These are phyloP conservation scores for Axea sp. DNA, from an alignment of 2,888 invertebrate genomes.

Conservation along the genomic window DNA sequence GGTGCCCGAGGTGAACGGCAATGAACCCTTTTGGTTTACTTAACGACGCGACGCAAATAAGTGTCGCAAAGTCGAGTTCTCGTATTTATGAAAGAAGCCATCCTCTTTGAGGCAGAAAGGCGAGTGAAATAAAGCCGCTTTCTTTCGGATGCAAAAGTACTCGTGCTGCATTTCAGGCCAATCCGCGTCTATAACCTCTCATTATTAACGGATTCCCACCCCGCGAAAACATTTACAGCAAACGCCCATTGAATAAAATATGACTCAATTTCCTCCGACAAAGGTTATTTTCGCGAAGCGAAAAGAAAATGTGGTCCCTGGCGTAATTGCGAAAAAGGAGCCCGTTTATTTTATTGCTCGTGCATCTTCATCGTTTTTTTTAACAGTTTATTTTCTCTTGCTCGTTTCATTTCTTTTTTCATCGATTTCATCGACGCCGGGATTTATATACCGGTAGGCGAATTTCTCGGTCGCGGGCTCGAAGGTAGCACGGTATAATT, in stretches of 20 bases:
- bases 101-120: constrained; percentile 47
- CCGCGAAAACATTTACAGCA: constrained; percentile 43
- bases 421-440: constrained; percentile 63
- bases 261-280: constrained; percentile 41
- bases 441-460: constrained; percentile 63
- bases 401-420: constrained; percentile 17
- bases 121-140: constrained; percentile 45
- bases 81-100: constrained; percentile 45
- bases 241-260: constrained; percentile 48
- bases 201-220: constrained; percentile 40
- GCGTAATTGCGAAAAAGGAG: constrained; percentile 23
- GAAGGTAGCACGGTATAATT: constrained; percentile 77
- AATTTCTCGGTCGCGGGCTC: constrained; percentile 66
- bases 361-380: constrained; percentile 1
- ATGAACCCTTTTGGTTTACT: constrained; percentile 43
- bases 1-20: constrained; percentile 7
- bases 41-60: constrained; percentile 38
- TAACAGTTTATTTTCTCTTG: constrained; percentile 2
- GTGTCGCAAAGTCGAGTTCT: constrained; percentile 46
- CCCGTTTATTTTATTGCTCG: constrained; percentile 27
- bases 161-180: constrained; percentile 39
- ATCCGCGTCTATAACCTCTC: constrained; percentile 47
- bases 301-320: constrained; percentile 11
- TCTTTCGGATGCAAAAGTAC: constrained; percentile 40
- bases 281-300: constrained; percentile 36